Conservation (phyloP, 1,140 invertebrate genomes). For the Neodiprion fabricii region DNA sequence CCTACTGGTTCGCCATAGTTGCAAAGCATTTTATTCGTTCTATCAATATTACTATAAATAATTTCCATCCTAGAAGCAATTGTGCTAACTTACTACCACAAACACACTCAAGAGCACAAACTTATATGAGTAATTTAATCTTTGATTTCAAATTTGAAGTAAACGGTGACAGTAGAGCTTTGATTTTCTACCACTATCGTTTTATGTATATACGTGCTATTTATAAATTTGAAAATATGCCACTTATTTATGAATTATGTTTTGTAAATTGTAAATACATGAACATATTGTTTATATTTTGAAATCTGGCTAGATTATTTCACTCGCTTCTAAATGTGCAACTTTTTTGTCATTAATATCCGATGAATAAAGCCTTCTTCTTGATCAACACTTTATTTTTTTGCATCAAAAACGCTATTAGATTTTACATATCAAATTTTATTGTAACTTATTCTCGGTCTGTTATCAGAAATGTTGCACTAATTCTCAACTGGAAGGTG, state of each 20-base stretch:
- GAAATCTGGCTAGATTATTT: neutral
- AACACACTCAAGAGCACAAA: slow-evolving; percentile 1
- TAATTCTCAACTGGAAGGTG: neutral
- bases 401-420: too few species aligned
- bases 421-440: too few species aligned
- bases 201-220: neutral
- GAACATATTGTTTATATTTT: neutral
- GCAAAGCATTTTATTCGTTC: slow-evolving; percentile 3
- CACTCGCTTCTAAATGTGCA: neutral
- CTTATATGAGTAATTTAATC: slow-evolving; percentile 5
- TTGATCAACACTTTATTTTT: too few species aligned
- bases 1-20: neutral
- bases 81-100: slow-evolving; percentile 4
- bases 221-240: neutral
- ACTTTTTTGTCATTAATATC: neutral
- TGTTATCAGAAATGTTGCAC: neutral
- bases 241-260: neutral
- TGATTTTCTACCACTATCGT: neutral
- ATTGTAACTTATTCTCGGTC: neutral
- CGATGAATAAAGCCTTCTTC: neutral
- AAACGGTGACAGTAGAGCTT: neutral
- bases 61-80: slow-evolving; percentile 16
- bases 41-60: slow-evolving; percentile 4
- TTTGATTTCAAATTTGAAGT: slow-evolving; percentile 2
- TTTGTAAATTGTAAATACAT: slow-evolving; percentile 8